These are phyloP conservation scores for Rhagoletis pomonella DNA, from an alignment of 1,140 invertebrate species.

Conservation along the genomic window DNA sequence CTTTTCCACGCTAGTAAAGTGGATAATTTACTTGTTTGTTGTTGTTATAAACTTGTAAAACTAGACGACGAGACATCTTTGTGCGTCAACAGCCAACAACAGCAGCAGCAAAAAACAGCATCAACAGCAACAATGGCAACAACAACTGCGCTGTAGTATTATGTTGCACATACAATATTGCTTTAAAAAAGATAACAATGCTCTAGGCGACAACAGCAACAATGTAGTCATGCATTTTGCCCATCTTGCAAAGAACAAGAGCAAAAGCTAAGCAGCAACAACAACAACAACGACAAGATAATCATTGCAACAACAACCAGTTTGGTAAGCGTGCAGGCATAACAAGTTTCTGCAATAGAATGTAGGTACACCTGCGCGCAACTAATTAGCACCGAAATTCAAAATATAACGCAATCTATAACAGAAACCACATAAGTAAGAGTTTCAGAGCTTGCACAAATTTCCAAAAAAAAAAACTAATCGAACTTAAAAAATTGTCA, in stretches of 20 bases:
- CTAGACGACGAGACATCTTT: slow-evolving; percentile 13
- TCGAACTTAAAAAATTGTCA: too few relatives aligned
- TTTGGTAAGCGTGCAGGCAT: not conserved
- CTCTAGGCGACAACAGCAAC: not conserved
- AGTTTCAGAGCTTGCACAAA: too few relatives aligned
- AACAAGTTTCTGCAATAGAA: slow-evolving; percentile 1
- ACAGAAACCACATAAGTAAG: too few relatives aligned
- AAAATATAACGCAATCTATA: too few relatives aligned
- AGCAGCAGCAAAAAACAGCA: not conserved
- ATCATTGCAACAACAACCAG: not conserved
- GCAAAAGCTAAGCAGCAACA: not conserved
- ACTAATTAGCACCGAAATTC: too few relatives aligned
- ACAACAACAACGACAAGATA: not conserved
- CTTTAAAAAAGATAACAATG: slow-evolving; percentile 18
- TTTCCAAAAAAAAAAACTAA: too few relatives aligned
- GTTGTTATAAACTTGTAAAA: slow-evolving; percentile 38
- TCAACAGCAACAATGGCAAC: not conserved
- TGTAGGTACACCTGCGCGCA: too few relatives aligned
- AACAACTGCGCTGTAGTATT: not conserved
- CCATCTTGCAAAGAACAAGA: not conserved
- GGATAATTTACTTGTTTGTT: slow-evolving; percentile 39
- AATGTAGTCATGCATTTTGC: not conserved
- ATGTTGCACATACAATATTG: not conserved
- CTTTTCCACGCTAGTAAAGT: not conserved
- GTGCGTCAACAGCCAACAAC: slow-evolving; percentile 18